A percentile compares a stretch with the other conserved stretches of the same genome.
phyloP scores from a whole-genome alignment of 2,797 vertebrate species.

The Rhodeus uyekii region DNA sequence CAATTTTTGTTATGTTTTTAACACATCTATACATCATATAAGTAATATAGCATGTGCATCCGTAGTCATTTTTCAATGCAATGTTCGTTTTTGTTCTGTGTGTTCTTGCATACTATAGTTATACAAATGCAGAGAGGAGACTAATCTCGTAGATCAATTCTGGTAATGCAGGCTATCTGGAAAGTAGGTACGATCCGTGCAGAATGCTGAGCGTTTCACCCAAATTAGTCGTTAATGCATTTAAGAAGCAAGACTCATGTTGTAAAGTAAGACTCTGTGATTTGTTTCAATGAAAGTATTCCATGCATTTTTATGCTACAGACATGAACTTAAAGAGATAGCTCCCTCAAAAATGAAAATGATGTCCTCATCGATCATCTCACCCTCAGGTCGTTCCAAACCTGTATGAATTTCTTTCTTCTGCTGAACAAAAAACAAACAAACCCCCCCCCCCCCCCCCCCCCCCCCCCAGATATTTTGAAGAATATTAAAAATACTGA shows the following conservation, averaged over 20 bases:
- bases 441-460: no score
- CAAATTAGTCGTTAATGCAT: conserved; percentile 29
- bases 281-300: neutral
- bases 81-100: conserved; percentile 5
- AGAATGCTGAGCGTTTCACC: conserved; percentile 29
- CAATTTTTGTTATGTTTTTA: neutral
- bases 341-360: neutral
- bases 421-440: no score
- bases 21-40: neutral
- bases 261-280: neutral
- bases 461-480: no score
- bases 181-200: conserved; percentile 12
- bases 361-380: neutral
- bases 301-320: neutral
- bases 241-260: conserved; percentile 38
- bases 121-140: conserved; percentile 31
- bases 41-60: neutral
- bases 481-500: no score
- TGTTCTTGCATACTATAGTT: conserved; percentile 28
- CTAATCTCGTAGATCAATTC: conserved; percentile 46
- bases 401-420: neutral
- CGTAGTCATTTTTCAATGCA: conserved; percentile 14
- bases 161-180: conserved; percentile 40
- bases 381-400: no score
- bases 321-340: neutral